A percentile compares a stretch with the other conserved stretches of the same genome.
phyloP scores from a whole-genome alignment of 2,888 invertebrate species.

The Habrosyne pyritoides region DNA sequence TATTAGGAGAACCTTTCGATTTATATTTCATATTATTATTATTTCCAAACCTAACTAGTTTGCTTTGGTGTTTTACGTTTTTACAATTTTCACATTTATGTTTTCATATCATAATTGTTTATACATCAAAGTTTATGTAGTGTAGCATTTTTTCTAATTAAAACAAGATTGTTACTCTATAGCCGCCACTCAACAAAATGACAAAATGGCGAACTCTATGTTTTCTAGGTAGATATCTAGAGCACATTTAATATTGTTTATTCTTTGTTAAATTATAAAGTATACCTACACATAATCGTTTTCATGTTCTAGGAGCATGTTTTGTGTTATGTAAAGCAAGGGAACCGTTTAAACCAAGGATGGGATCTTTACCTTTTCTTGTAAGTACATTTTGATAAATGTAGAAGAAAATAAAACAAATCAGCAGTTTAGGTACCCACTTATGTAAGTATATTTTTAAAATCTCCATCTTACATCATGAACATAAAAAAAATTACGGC shows the following conservation, averaged over 20 bases:
- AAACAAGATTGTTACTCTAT: slow-evolving; percentile 22
- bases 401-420: too few species aligned
- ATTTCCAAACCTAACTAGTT: too few species aligned
- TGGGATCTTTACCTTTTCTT: slow-evolving; percentile 53
- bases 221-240: slow-evolving; percentile 38
- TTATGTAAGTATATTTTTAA: too few species aligned
- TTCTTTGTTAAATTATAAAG: slow-evolving; percentile 8
- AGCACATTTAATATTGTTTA: slow-evolving; percentile 7
- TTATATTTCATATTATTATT: too few species aligned
- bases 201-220: slow-evolving; percentile 46
- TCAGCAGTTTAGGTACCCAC: too few species aligned
- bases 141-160: slow-evolving; percentile 30
- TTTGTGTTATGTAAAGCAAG: slow-evolving; percentile 38
- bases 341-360: slow-evolving; percentile 54
- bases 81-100: not conserved
- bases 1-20: too few species aligned
- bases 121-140: slow-evolving; percentile 16
- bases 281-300: slow-evolving; percentile 2
- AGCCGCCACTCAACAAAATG: slow-evolving; percentile 33
- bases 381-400: slow-evolving; percentile 51
- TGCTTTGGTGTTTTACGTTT: not conserved
- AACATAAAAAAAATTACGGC: too few species aligned
- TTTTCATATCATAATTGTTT: not conserved
- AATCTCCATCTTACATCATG: too few species aligned
- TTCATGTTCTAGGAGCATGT: slow-evolving; percentile 30